Base-by-base conservation (phyloP, 2,113 vertebrate genomes). In the Ploceus nigricollis region DNA sequence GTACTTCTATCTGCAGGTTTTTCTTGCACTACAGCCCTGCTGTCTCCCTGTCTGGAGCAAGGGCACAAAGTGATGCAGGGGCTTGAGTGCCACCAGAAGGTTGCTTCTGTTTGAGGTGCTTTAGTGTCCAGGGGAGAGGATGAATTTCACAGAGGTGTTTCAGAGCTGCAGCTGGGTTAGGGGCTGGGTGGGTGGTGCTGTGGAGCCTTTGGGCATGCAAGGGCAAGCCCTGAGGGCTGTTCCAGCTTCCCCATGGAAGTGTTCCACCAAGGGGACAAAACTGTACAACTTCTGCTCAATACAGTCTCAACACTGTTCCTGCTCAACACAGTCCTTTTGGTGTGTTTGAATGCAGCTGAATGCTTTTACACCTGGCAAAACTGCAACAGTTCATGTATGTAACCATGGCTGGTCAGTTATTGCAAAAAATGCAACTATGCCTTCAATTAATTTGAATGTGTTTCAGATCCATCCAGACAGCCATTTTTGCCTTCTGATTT, bases 281-380 rank as follows among this genome's bases (percentile, higher is more conserved):
- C 27, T 6, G 0, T 7, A 15, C 0, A 3, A 7, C 40, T 51
- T 33, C 15, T 7, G 23, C n/a, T n/a, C n/a, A n/a, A 14, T 42
- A 11, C 40, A 42, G 40, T 6, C 40, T 42, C 40, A 42, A 14
- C 12, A 14, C 12, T 64, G 10, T 21, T 80, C 24, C 15, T 72
- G 50, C 47, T 17, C 58, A 3, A 0, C 9, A 3, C 11, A 17
- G 2, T 18, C 39, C 31, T 53, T 82, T 40, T 31, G 53, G 19
- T 57, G 19, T 14, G 20, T 58, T 33, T 10, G 4, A 9, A 4
- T 24, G 3, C 12, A 37, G 35, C 12, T 76, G 39, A 27, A 64
- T 15, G 6, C 30, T 76, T 56, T 61, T 13, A 47, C 21, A 56
- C 15, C 35, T 64, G 44, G 22, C 33, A 63, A 12, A 82, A 39